Evolutionary conservation across 2,797 vertebrate genomes (phyloP), one percentile per base, ranked within the genome.

Genomic region (Stomatorhinus walkeri): DNA sequence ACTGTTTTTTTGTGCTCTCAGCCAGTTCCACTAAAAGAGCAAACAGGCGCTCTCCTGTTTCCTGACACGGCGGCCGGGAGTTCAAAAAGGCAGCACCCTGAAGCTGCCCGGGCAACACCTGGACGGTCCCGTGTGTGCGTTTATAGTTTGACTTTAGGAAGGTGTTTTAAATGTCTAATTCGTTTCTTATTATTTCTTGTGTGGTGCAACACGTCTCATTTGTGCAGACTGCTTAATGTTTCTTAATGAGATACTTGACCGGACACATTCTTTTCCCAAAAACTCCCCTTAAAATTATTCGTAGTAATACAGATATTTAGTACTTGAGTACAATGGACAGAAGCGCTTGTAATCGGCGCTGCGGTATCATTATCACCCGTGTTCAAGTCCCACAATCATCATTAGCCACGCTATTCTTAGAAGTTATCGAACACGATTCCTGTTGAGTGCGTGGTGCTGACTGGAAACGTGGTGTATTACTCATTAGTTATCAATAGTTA

Each of bases 371-470:
- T 87, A 59, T n/a, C 16, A 56, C 28, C 52, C 32, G 19, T 87
- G 85, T 56, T 56, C 52, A 54, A 86, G 52, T 22, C 46, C 52
- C 84, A 32, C 56, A 28, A 87, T 40, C 85, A 86, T 86, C 84
- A 54, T 51, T 54, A 51, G 46, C 28, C 22, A 51, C 85, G 32
- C 85, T 87, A 87, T 87, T 87, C 85, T 87, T 87, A 56, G 85
- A 87, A 14, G 3, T 28, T 87, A 59, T 87, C 56, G 59, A 64
- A 24, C 59, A 28, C 16, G 28, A 87, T 87, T 87, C 84, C 85
- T 56, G 51, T 56, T 59, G 22, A 56, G 85, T 87, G 85, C 24
- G 12, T 36, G 85, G 19, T 2, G 22, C 48, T 54, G 24, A 52
- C 84, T 28, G 84, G 52, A 87, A 40, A 54, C 5, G 51, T 16